Conservation (phyloP, 2,113 vertebrate species). For the Coracopsis vasa region DNA sequence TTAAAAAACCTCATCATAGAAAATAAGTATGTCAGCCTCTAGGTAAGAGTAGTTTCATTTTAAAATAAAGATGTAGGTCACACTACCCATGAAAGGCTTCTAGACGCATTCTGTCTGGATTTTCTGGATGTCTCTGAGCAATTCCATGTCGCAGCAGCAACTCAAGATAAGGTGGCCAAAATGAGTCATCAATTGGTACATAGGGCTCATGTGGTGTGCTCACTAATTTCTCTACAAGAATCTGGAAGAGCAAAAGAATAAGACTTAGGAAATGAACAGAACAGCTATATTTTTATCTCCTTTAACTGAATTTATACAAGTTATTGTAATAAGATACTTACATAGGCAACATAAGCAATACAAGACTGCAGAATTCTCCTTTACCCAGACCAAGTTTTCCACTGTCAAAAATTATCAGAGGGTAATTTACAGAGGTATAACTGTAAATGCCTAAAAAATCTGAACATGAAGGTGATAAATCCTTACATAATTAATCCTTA, state of each 20-base stretch:
- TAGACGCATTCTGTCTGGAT: conserved; percentile 82
- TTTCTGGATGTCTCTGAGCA: conserved; percentile 86
- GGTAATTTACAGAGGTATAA: background rate
- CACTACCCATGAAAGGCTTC: conserved; percentile 76
- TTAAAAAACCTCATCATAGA: rapidly evolving
- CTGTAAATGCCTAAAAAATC: background rate
- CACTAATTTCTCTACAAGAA: conserved; percentile 81
- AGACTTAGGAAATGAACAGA: background rate
- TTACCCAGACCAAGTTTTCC: background rate
- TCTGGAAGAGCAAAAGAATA: conserved; percentile 70
- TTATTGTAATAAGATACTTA: background rate
- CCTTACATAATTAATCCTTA: background rate
- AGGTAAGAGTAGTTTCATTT: background rate
- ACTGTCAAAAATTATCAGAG: background rate
- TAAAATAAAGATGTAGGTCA: background rate
- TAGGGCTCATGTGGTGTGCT: conserved; percentile 90
- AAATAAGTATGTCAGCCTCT: rapidly evolving
- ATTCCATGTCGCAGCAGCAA: conserved; percentile 86
- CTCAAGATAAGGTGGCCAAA: conserved; percentile 93
- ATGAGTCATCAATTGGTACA: conserved; percentile 73
- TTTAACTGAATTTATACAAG: background rate
- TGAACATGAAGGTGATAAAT: background rate
- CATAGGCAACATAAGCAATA: background rate
- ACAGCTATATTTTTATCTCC: background rate
- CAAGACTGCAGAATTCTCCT: background rate